phyloP scores from a whole-genome alignment of 1,140 invertebrate species.

The Halictus rubicundus region DNA sequence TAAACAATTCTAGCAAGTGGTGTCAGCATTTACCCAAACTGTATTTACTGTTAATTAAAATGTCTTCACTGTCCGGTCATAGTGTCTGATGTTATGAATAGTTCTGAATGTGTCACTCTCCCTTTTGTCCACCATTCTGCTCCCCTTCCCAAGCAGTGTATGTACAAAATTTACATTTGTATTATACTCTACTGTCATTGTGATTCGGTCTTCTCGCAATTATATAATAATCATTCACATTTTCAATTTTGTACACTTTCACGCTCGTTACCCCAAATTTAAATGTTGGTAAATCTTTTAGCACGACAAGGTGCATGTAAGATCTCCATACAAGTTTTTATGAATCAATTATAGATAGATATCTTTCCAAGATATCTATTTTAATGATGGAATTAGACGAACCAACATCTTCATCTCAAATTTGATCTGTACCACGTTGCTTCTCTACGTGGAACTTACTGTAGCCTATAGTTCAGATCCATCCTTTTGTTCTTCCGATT shows the following conservation, averaged over 20 bases:
- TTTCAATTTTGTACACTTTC: constrained; percentile 12
- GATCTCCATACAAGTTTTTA: constrained; percentile 5
- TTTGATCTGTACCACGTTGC: constrained; percentile 55
- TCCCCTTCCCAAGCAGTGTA: neutral
- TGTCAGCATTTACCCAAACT: neutral
- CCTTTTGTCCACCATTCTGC: neutral
- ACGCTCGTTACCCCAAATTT: neutral
- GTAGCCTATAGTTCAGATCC: constrained; percentile 47
- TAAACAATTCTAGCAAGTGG: neutral
- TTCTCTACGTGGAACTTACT: constrained; percentile 50
- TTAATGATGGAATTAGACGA: constrained; percentile 48
- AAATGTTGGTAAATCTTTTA: constrained; percentile 17
- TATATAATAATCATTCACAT: neutral
- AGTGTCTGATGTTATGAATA: neutral
- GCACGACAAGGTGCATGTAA: neutral
- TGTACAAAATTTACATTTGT: constrained; percentile 5
- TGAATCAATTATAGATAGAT: constrained; percentile 43
- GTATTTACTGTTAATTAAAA: constrained; percentile 5
- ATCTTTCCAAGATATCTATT: constrained; percentile 73
- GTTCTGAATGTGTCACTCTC: neutral
- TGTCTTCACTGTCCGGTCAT: neutral
- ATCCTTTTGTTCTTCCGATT: constrained; percentile 48
- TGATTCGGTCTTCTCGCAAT: neutral
- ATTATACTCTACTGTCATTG: neutral
- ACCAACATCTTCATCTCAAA: constrained; percentile 49